Conservation (phyloP, 2,113 vertebrate genomes). For the Turdus rufiventris region DNA sequence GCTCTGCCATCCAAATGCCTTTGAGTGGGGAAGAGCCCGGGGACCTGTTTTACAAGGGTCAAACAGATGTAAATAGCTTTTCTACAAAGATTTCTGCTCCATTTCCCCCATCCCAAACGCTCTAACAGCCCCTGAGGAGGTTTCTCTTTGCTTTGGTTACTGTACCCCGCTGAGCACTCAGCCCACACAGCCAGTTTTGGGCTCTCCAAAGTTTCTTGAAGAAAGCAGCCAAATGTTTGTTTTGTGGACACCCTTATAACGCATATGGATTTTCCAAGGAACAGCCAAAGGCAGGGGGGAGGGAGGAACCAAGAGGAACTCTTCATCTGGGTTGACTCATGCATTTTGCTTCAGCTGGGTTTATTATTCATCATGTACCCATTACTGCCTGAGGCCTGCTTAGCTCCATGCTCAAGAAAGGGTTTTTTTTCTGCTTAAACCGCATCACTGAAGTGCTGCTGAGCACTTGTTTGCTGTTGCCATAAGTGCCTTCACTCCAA, state of each 20-base stretch:
- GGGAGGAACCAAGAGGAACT: neutral
- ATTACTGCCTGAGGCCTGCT: slow-evolving; percentile 26
- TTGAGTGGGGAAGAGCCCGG: neutral
- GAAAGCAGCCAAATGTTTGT: slow-evolving; percentile 41
- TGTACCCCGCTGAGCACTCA: slow-evolving; percentile 18
- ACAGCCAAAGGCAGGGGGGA: neutral
- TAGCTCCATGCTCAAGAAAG: neutral
- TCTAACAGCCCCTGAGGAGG: slow-evolving; percentile 3
- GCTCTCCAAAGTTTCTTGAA: slow-evolving; percentile 16
- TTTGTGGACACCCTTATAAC: slow-evolving; percentile 5
- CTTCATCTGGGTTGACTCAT: slow-evolving; percentile 51
- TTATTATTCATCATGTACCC: slow-evolving; percentile 38
- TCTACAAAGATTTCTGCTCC: slow-evolving; percentile 18
- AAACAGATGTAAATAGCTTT: slow-evolving; percentile 47
- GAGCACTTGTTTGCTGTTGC: slow-evolving; percentile 25
- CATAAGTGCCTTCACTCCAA: neutral
- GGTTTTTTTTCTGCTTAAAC: neutral
- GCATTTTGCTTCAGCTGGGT: slow-evolving; percentile 16
- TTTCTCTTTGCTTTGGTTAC: slow-evolving; percentile 40
- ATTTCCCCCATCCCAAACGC: neutral
- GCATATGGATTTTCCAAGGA: slow-evolving; percentile 35
- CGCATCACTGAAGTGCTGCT: slow-evolving; percentile 28
- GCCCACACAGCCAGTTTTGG: slow-evolving; percentile 43
- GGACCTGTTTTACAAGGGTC: slow-evolving; percentile 31
- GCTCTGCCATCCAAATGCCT: neutral